Evolutionary conservation across 1,140 invertebrate genomes (phyloP).

Genomic region (Campoletis sonorensis): DNA sequence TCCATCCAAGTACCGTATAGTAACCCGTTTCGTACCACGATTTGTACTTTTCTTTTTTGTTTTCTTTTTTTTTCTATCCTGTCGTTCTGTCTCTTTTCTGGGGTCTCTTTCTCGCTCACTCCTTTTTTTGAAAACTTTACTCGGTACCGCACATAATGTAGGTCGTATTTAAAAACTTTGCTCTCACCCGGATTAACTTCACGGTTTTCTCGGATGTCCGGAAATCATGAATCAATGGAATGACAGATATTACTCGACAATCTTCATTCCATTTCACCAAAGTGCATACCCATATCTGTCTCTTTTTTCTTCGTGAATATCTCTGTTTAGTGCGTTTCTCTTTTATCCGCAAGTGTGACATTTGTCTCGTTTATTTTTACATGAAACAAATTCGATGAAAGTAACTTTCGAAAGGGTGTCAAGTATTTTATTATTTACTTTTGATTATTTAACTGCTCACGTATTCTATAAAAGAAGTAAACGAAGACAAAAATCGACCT

Average conservation of each 20-base stretch:
- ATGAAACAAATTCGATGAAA: too few species aligned
- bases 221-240: constrained; percentile 29
- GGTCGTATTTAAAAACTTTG: constrained; percentile 39
- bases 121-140: constrained; percentile 7
- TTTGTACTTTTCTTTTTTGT: not conserved
- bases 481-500: too few species aligned
- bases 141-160: not conserved
- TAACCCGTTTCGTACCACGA: constrained; percentile 16
- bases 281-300: not conserved
- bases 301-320: not conserved
- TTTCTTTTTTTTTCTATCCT: not conserved
- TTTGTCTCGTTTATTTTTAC: too few species aligned
- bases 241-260: not conserved
- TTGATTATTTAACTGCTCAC: too few species aligned
- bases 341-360: not conserved
- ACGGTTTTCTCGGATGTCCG: constrained; percentile 7
- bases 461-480: too few species aligned
- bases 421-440: too few species aligned
- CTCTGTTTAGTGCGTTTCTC: not conserved
- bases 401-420: too few species aligned
- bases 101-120: not conserved
- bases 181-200: constrained; percentile 33
- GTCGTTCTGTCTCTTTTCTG: not conserved
- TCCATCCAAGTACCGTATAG: constrained; percentile 2
- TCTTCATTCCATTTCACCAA: constrained; percentile 5